Percentiles rank a stretch among this genome's conserved stretches.
Evolutionary conservation across 92 coral and sea anemone genomes (phyloP).

Genomic region (Porites lobata): DNA sequence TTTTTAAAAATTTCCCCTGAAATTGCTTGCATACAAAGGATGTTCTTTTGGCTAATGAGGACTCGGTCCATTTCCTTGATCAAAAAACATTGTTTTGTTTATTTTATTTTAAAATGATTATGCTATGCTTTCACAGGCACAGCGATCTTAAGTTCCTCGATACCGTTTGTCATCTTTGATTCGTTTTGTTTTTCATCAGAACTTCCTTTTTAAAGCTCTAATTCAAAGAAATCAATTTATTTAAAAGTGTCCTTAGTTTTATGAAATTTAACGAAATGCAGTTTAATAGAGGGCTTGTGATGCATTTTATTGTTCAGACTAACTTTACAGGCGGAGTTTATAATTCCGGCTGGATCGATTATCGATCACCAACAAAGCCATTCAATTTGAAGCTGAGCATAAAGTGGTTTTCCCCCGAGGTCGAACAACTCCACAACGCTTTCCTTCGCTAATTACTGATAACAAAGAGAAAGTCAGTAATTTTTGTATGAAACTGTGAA

Average conservation of each 20-base stretch:
- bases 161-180: background rate
- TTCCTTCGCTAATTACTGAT: slow-evolving; percentile 1
- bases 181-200: background rate
- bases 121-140: background rate
- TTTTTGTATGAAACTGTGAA: background rate
- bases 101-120: background rate
- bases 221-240: background rate
- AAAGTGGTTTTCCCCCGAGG: background rate
- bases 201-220: background rate
- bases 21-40: slow-evolving; percentile 22
- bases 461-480: background rate
- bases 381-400: background rate
- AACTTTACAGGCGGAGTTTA: background rate
- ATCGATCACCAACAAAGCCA: background rate
- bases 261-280: background rate
- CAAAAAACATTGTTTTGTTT: slow-evolving; percentile 16
- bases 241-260: background rate
- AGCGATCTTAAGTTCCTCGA: background rate
- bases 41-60: slow-evolving; percentile 8
- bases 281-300: background rate
- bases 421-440: background rate
- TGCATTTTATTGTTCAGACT: background rate
- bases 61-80: background rate
- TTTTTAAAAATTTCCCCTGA: slow-evolving; percentile 4
- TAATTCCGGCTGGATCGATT: background rate